Base-by-base conservation (phyloP, 2,113 vertebrate genomes). In the Sylvia atricapilla region DNA sequence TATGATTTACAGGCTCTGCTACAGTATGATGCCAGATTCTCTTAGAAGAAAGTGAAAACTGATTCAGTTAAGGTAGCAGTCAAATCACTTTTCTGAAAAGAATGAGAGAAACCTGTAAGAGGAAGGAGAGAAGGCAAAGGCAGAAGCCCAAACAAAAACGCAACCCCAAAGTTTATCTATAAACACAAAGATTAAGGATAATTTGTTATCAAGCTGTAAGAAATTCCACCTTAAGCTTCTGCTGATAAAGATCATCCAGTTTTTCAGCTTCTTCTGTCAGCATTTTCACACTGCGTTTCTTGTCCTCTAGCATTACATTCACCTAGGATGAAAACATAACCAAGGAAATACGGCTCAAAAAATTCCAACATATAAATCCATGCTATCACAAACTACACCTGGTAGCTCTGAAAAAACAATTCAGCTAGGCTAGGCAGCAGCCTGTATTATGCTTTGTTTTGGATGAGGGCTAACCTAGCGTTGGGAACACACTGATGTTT, bases 211-310 rank as follows among this genome's bases (percentile, higher is more conserved):
- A 66, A 33, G 2, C 6, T 63, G 2, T 39, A 76, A 62, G 23
- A 74, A 63, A 17, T 30, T 78, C 69, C 92, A 98, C 98, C 97
- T 98, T 98, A 39, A 97, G 94, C 59, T 98, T 98, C 68, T 98
- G 97, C 37, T 97, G 97, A 41, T 97, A 96, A 59, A 97, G 96
- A 46, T 98, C 98, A 59, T 98, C 98, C 64, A 98, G 82, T 81
- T 98, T 98, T 66, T 98, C 98, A 53, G 96, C 97, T 94, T 98
- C 98, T 88, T 98, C 98, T 62, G 97, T 98, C 43, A 97, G 93
- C 24, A 39, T 96, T 93, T 95, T 98, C 31, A 98, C 94, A 31
- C 44, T 91, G 55, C 95, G 98, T 73, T 94, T 97, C 60, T 95
- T 97, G 31, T 98, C 98, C 8, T 44, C 94, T 88, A 97, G 92